A percentile compares a stretch with the other conserved stretches of the same genome.
phyloP scores from a whole-genome alignment of 2,888 invertebrate species.

The Meiosimyza decipiens region DNA sequence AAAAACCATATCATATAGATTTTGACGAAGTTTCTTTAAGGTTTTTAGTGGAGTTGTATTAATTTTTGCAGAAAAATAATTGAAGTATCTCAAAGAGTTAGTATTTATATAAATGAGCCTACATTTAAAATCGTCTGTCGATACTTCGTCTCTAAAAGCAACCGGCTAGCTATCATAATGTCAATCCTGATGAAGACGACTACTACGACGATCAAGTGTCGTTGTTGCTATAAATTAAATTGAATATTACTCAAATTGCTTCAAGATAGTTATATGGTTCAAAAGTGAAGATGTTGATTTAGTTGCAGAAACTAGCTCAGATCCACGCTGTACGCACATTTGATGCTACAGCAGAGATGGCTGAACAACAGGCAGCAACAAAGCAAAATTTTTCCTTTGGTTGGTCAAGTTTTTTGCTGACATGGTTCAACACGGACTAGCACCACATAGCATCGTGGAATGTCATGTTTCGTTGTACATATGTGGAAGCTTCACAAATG shows the following conservation, averaged over 20 bases:
- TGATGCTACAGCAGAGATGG: slow-evolving; percentile 37
- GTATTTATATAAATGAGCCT: too few species aligned
- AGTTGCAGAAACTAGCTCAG: slow-evolving; percentile 16
- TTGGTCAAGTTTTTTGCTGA: slow-evolving; percentile 17
- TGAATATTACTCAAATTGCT: slow-evolving; percentile 62
- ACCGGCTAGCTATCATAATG: background rate
- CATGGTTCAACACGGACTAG: background rate
- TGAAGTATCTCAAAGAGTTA: too few species aligned
- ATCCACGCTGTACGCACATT: slow-evolving; percentile 36
- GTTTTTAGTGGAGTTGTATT: too few species aligned
- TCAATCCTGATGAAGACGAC: background rate
- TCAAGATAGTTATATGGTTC: slow-evolving; percentile 39
- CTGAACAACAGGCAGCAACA: background rate
- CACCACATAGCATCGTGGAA: slow-evolving; percentile 10
- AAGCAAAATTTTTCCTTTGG: slow-evolving; percentile 7
- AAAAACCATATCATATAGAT: too few species aligned
- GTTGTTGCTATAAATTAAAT: slow-evolving; percentile 60
- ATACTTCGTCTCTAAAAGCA: too few species aligned
- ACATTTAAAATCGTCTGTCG: too few species aligned
- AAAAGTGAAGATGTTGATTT: slow-evolving; percentile 21
- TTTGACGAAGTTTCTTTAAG: too few species aligned
- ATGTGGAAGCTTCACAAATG: slow-evolving; percentile 26
- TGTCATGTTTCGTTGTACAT: slow-evolving; percentile 24
- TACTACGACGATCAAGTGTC: slow-evolving; percentile 48
- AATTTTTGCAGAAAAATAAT: too few species aligned